Percentiles rank a stretch among this genome's conserved stretches.
phyloP scores from a whole-genome alignment of 2,888 invertebrate species.

The Sinhomidia bicolor region DNA sequence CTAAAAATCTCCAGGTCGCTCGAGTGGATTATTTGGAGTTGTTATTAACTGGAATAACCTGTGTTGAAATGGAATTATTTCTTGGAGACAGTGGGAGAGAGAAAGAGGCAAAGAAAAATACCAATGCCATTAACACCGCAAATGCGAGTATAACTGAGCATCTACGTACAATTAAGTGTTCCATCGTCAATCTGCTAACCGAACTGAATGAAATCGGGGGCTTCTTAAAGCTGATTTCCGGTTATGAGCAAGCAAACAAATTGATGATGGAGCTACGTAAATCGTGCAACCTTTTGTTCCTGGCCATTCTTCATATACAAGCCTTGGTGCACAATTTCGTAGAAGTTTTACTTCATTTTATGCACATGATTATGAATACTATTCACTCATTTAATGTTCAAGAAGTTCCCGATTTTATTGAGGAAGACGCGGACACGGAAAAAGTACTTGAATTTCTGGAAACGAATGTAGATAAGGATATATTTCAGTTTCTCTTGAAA shows the following conservation, averaged over 20 bases:
- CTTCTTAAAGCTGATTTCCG: conserved; percentile 72
- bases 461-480: conserved; percentile 73
- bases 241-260: conserved; percentile 67
- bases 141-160: conserved; percentile 76
- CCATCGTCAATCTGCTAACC: conserved; percentile 73
- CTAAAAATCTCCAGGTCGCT: conserved; percentile 69
- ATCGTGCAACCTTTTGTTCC: conserved; percentile 75
- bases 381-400: conserved; percentile 77
- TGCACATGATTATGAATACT: conserved; percentile 78
- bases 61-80: conserved; percentile 79
- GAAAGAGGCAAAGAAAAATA: conserved; percentile 79
- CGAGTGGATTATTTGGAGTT: conserved; percentile 78
- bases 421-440: conserved; percentile 77
- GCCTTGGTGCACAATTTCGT: conserved; percentile 74
- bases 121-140: conserved; percentile 72
- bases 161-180: conserved; percentile 75
- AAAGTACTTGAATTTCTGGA: conserved; percentile 77
- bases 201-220: conserved; percentile 79
- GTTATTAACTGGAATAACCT: conserved; percentile 76
- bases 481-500: conserved; percentile 76
- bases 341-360: conserved; percentile 75
- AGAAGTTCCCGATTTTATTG: conserved; percentile 77
- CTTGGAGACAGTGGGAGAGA: conserved; percentile 77
- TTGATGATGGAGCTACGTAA: conserved; percentile 71
- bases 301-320: conserved; percentile 76